phyloP scores from a whole-genome alignment of 2,888 invertebrate genomes.

The Leptura quadrifasciata region DNA sequence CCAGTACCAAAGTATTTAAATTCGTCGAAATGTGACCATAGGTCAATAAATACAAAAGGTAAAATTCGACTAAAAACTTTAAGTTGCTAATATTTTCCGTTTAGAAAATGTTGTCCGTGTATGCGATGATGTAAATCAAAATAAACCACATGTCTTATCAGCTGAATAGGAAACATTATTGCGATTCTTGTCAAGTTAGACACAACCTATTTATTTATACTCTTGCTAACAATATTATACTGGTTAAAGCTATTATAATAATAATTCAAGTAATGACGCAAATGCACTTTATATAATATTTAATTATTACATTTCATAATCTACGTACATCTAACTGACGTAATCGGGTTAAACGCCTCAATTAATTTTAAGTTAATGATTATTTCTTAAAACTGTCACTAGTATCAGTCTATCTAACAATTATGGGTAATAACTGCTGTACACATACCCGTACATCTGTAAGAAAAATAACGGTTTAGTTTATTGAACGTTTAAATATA shows the following conservation, averaged over 20 bases:
- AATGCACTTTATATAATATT: neutral
- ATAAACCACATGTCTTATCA: too few species aligned
- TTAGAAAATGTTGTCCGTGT: too few species aligned
- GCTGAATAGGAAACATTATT: too few species aligned
- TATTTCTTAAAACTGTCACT: neutral
- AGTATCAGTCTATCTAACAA: conserved; percentile 4
- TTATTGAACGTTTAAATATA: neutral
- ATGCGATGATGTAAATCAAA: too few species aligned
- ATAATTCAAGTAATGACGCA: conserved; percentile 9
- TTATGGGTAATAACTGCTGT: conserved; percentile 10
- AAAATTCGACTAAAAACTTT: too few species aligned
- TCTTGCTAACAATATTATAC: neutral
- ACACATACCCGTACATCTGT: neutral
- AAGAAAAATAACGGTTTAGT: conserved; percentile 16
- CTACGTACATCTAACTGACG: conserved; percentile 1
- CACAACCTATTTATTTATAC: too few species aligned
- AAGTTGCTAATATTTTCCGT: too few species aligned
- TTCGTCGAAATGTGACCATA: too few species aligned
- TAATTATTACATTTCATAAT: neutral
- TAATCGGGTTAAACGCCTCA: conserved; percentile 26
- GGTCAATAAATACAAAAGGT: too few species aligned
- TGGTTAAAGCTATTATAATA: neutral
- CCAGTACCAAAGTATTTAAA: too few species aligned
- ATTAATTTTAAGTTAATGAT: conserved; percentile 15
- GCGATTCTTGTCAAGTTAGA: too few species aligned